phyloP scores from a whole-genome alignment of 1,140 invertebrate genomes.

The Dreissena polymorpha region DNA sequence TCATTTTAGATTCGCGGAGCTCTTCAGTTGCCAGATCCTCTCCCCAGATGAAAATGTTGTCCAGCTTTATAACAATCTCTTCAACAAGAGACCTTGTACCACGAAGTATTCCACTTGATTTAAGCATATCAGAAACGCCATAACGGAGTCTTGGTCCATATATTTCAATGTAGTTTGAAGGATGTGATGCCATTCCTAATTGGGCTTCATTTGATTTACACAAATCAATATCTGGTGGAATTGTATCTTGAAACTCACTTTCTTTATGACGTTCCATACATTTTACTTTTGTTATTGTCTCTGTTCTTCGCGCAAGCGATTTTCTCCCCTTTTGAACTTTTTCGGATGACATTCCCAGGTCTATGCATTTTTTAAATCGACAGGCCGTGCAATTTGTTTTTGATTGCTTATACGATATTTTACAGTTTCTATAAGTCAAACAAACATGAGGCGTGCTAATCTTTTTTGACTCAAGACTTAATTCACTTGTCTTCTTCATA shows the following conservation, averaged over 20 bases:
- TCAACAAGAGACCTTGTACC: conserved; percentile 8
- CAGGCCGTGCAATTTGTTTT: conserved; percentile 71
- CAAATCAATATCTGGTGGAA: too few species aligned
- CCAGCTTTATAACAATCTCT: conserved; percentile 2
- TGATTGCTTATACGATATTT: conserved; percentile 63
- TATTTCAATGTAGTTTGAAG: too few species aligned
- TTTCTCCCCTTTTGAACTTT: conserved; percentile 38
- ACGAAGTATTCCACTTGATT: not conserved
- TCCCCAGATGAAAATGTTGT: conserved; percentile 30
- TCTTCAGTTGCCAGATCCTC: conserved; percentile 12
- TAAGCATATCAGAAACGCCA: too few species aligned
- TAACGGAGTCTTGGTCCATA: too few species aligned
- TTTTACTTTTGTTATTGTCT: conserved; percentile 42
- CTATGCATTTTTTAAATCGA: conserved; percentile 59
- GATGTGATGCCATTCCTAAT: too few species aligned
- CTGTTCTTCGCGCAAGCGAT: conserved; percentile 18
- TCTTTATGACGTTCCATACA: not conserved
- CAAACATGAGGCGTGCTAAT: conserved; percentile 62
- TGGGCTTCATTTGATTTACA: too few species aligned
- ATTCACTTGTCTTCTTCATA: conserved; percentile 62
- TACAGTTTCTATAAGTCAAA: conserved; percentile 63
- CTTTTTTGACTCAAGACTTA: not conserved
- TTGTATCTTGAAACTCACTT: too few species aligned
- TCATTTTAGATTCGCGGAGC: not conserved
- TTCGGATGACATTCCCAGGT: conserved; percentile 40